These are phyloP conservation scores for Amphiprion clarkii DNA, from an alignment of 2,797 vertebrate species.

Conservation along the genomic window DNA sequence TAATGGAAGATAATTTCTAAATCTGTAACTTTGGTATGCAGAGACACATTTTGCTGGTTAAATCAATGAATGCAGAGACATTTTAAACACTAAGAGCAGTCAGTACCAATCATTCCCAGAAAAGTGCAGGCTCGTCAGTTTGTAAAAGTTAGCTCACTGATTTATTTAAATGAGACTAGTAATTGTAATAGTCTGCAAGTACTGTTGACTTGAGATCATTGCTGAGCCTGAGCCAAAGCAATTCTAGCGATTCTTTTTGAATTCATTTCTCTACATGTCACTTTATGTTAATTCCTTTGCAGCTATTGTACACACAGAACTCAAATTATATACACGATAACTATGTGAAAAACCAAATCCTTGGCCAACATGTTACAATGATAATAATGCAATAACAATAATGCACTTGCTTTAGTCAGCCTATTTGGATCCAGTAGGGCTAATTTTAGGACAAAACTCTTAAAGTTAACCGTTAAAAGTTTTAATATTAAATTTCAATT, in stretches of 20 bases:
- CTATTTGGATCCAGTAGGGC: neutral
- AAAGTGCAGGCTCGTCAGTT: neutral
- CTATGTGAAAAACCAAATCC: neutral
- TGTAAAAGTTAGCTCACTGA: constrained; percentile 9
- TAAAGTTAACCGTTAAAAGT: constrained; percentile 32
- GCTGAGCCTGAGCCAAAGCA: constrained; percentile 8
- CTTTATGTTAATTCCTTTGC: neutral
- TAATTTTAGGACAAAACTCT: constrained; percentile 30
- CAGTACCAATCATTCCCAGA: constrained; percentile 12
- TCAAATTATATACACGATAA: neutral
- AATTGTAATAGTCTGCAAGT: constrained; percentile 11
- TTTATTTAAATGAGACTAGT: constrained; percentile 32
- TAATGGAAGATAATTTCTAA: too few relatives aligned
- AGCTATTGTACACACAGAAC: neutral
- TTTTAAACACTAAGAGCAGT: constrained; percentile 6
- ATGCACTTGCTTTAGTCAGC: neutral
- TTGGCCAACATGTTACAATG: neutral
- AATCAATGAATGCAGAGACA: too few relatives aligned
- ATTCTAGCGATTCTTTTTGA: neutral
- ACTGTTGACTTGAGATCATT: neutral
- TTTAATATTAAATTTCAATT: constrained; percentile 37
- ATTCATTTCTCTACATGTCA: neutral
- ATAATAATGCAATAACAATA: neutral
- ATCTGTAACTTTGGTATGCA: too few relatives aligned
- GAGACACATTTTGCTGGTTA: too few relatives aligned